A percentile compares a stretch with the other conserved stretches of the same genome.
Conservation (phyloP, 2,888 invertebrate genomes). For the Fragum sueziense region DNA sequence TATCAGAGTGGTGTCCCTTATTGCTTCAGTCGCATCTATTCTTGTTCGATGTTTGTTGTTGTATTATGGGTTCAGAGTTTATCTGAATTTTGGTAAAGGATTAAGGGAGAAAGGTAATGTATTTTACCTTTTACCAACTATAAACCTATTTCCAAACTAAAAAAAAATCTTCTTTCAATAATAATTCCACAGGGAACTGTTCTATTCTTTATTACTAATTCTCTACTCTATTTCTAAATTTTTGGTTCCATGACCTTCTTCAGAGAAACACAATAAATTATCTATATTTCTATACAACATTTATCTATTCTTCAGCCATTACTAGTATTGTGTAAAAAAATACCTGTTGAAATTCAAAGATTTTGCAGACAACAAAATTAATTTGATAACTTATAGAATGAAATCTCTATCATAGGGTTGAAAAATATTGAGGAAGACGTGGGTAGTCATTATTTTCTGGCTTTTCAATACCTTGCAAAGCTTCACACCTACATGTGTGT, state of each 20-base stretch:
- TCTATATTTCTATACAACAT: too few species aligned
- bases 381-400: background rate
- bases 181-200: too few species aligned
- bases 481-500: too few species aligned
- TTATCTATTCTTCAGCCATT: too few species aligned
- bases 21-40: conserved; percentile 54
- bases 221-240: background rate
- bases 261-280: too few species aligned
- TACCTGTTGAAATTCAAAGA: background rate
- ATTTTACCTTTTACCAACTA: background rate
- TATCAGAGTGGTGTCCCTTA: conserved; percentile 32
- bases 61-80: conserved; percentile 58
- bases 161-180: too few species aligned
- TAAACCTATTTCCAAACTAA: too few species aligned
- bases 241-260: too few species aligned
- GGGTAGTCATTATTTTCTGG: background rate
- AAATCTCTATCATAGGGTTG: background rate
- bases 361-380: background rate
- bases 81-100: conserved; percentile 68
- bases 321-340: too few species aligned
- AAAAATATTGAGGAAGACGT: background rate
- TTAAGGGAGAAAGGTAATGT: conserved; percentile 70
- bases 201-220: background rate
- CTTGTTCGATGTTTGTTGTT: conserved; percentile 58
- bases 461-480: too few species aligned